These are phyloP conservation scores for Pyxicephalus adspersus DNA, from an alignment of 2,113 vertebrate genomes.

Conservation along the genomic window DNA sequence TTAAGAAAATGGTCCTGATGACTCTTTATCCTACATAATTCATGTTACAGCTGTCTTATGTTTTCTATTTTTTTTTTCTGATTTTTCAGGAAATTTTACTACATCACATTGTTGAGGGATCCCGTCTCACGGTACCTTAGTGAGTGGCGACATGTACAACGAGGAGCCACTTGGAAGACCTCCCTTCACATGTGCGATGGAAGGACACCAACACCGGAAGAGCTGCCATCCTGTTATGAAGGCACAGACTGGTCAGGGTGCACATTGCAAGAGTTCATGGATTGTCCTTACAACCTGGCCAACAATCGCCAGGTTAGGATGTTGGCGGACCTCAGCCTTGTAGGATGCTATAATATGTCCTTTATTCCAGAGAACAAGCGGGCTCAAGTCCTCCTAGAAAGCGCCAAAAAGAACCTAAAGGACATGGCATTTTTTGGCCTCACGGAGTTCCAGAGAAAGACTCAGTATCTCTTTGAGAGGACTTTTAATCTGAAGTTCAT, in stretches of 20 bases:
- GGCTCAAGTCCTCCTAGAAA: conserved; percentile 93
- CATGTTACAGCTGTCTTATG: background rate
- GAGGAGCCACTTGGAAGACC: conserved; percentile 97
- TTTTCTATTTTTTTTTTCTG: background rate
- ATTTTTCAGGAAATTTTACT: conserved; percentile 90
- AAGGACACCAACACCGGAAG: conserved; percentile 92
- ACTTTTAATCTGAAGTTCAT: conserved; percentile 97
- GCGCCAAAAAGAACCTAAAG: conserved; percentile 95
- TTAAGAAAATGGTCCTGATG: background rate
- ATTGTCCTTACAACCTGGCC: conserved; percentile 96
- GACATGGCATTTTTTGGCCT: conserved; percentile 99
- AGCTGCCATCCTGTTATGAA: conserved; percentile 95
- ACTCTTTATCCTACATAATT: background rate
- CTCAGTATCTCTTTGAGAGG: conserved; percentile 96
- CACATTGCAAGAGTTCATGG: conserved; percentile 98
- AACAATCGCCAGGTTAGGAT: conserved; percentile 97
- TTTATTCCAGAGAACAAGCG: conserved; percentile 93
- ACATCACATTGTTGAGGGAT: conserved; percentile 96
- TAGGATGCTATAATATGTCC: conserved; percentile 99
- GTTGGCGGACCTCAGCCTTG: conserved; percentile 94
- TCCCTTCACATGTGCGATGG: conserved; percentile 98
- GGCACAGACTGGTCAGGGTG: conserved; percentile 97
- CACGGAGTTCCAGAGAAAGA: conserved; percentile 98
- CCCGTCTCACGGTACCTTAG: conserved; percentile 97
- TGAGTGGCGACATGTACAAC: conserved; percentile 96